A percentile compares a stretch with the other conserved stretches of the same genome.
Conservation (phyloP, 2,888 invertebrate species). For the Sinhomidia bicolor region DNA sequence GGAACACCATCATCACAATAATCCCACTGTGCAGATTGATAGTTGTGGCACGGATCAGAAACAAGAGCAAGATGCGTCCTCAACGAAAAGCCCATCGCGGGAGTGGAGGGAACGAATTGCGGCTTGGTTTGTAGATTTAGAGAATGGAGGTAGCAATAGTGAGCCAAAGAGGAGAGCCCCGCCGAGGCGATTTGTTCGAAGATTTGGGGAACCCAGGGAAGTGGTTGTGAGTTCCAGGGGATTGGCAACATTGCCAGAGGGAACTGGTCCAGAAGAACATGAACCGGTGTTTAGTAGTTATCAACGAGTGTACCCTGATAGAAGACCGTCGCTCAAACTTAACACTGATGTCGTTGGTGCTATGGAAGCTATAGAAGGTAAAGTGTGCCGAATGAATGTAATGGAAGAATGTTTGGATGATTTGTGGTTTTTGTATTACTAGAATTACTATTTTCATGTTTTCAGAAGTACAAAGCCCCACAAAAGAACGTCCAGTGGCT, state of each 20-base stretch:
- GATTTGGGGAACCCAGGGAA: slow-evolving; percentile 82
- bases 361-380: slow-evolving; percentile 94
- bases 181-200: slow-evolving; percentile 78
- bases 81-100: slow-evolving; percentile 81
- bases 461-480: slow-evolving; percentile 86
- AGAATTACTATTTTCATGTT: no score
- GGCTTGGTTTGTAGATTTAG: slow-evolving; percentile 94
- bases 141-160: slow-evolving; percentile 85
- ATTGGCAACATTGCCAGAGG: slow-evolving; percentile 90
- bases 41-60: slow-evolving; percentile 71
- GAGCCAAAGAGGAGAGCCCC: slow-evolving; percentile 87
- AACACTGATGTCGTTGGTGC: slow-evolving; percentile 91
- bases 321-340: slow-evolving; percentile 90
- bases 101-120: slow-evolving; percentile 96
- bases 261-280: slow-evolving; percentile 83
- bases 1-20: slow-evolving; percentile 70
- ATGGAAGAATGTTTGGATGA: background rate
- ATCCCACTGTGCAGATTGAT: slow-evolving; percentile 76
- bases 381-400: background rate
- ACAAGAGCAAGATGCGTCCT: slow-evolving; percentile 48
- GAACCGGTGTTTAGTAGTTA: slow-evolving; percentile 82
- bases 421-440: no score
- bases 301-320: slow-evolving; percentile 88
- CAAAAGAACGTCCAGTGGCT: slow-evolving; percentile 84
- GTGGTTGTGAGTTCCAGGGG: slow-evolving; percentile 86